Base-by-base conservation (phyloP, 2,888 invertebrate species). In the Allygus modestus region DNA sequence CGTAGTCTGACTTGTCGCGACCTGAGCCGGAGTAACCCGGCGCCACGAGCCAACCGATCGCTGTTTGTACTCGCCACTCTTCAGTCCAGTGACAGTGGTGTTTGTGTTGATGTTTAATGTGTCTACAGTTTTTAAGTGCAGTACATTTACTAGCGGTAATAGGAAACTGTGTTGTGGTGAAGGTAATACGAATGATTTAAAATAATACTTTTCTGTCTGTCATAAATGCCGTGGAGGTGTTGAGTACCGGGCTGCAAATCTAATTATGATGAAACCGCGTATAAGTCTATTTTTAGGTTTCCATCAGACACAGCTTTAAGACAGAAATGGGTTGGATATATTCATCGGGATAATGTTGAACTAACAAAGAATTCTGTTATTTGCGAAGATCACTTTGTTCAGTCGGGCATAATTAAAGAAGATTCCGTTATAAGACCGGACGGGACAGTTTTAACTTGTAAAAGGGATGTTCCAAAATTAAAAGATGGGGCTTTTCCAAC, bases 161-260 rank as follows among this genome's bases (percentile, higher is more conserved):
- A 9, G 65, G 31, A 58, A 58, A 58, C 58, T 58, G 58, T 58
- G 58, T 58, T 65, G 20, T 65, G n/a, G 31, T 31, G 65, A 20
- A 65, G 65, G 65, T 65, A 65, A 65, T 65, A 20, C 4, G 9
- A 65, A 65, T 65, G 31, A 65, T 65, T 65, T 15, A 65, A 65
- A 65, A 28, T 58, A 5, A 20, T 20, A 58, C 58, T 58, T 23
- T 65, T 65, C 28, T 20, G 65, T 65, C 58, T 37, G 17, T 46
- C 12, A 65, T 65, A 65, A 65, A 65, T 65, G 28, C 65, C 65
- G 31, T n/a, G 31, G 65, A 26, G 15, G 65, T 65, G 65, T 65
- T 65, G 65, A 5, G 65, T 65, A 65, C 20, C 58, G 58, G 20
- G 58, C 58, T 23, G 58, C 11, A 58, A 58, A 31, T 65, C 65